phyloP scores from a whole-genome alignment of 2,888 invertebrate species.

The Aphidius colemani region DNA sequence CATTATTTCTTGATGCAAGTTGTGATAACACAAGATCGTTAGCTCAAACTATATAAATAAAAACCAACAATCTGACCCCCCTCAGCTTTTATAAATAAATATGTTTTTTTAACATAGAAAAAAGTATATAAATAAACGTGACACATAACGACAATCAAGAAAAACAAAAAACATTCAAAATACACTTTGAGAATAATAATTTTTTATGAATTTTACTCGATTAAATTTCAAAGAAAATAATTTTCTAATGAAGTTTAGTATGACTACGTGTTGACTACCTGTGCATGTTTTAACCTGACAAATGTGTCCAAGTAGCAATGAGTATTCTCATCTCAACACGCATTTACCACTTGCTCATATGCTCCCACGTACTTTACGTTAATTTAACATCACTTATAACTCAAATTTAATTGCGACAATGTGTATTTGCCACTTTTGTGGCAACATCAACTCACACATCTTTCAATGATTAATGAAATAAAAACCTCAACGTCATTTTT shows the following conservation, averaged over 20 bases:
- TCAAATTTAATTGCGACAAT: constrained; percentile 46
- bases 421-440: constrained; percentile 33
- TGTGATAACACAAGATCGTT: constrained; percentile 45
- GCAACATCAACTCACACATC: neutral
- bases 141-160: too few relatives aligned
- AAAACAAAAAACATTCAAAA: too few relatives aligned
- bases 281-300: constrained; percentile 14
- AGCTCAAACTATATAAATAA: constrained; percentile 35
- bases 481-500: neutral
- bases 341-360: constrained; percentile 39
- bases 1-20: constrained; percentile 50
- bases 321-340: constrained; percentile 5
- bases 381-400: constrained; percentile 37
- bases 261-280: too few relatives aligned
- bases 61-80: constrained; percentile 23
- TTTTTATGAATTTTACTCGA: too few relatives aligned
- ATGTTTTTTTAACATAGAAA: too few relatives aligned
- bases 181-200: too few relatives aligned
- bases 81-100: neutral
- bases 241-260: too few relatives aligned
- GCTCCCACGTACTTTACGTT: constrained; percentile 24
- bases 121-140: too few relatives aligned
- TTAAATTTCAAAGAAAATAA: too few relatives aligned
- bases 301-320: constrained; percentile 35
- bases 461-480: neutral